Evolutionary conservation across 1,140 invertebrate genomes (phyloP), one percentile per base, ranked within the genome.

Genomic region (Drosophila ercepeae): DNA sequence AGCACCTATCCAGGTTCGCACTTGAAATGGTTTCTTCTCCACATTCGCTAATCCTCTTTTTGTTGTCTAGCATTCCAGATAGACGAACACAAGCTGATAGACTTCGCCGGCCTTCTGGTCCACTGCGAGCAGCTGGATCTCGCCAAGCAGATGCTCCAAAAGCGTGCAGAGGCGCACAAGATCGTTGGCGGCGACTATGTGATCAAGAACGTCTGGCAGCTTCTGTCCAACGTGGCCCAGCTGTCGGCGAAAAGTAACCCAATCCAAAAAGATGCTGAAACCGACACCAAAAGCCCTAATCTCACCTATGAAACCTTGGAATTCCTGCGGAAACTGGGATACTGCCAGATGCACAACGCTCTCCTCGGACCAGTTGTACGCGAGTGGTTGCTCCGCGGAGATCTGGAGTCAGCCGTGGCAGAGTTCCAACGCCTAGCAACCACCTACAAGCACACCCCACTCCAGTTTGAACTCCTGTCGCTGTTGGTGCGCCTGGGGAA

Each of bases 51-150:
- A 44, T 1, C 1, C 9, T 11, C 3, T 23, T 0, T 9, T 58
- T 4, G 7, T 19, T 9, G 2, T 58, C 3, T 36, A 91, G 58
- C 77, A 2, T 93, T 93, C 63, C 58, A 55, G n/a, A 64, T 94
- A 4, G 93, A 94, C 67, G 89, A 83, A 50, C 91, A 89, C 41
- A 94, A 94, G 76, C 78, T 93, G 27, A 73, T 94, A 9, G 89
- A 92, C 61, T 92, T 89, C 19, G 93, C 92, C 1, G 86, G 67
- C 0, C 59, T 92, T 1, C 53, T 94, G n/a, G 78, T 93, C 0
- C 64, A 91, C 4, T 59, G 91, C 8, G 60, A 81, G n/a, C 75
- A 90, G 27, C 64, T 92, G 44, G 82, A 92, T 0, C 72, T 79
- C 14, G 93, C 93, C 8, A 82, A 92, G 16, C 14, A 90, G 27